Conservation (phyloP, 1,140 invertebrate genomes). For the Acyrthosiphon pisum region DNA sequence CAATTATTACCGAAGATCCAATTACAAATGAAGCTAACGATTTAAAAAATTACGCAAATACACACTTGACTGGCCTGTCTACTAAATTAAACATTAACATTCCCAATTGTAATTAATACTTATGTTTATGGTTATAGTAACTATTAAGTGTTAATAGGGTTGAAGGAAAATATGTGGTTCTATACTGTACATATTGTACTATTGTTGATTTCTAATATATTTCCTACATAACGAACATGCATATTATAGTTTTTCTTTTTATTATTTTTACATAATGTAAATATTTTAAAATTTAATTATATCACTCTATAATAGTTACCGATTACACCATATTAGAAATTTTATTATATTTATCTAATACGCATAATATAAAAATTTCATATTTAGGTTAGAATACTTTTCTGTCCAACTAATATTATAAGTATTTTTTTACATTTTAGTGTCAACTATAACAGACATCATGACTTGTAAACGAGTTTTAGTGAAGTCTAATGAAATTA, state of each 20-base stretch:
- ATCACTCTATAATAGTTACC: not conserved
- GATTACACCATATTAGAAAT: not conserved
- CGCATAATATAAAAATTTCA: not conserved
- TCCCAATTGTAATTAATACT: not conserved
- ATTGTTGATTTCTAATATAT: not conserved
- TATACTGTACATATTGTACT: too few relatives aligned
- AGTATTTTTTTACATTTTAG: constrained; percentile 59
- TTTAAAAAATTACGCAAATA: constrained; percentile 58
- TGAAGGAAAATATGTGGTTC: too few relatives aligned
- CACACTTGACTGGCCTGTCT: not conserved
- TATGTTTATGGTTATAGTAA: not conserved
- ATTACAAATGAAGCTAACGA: constrained; percentile 62
- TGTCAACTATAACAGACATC: constrained; percentile 63
- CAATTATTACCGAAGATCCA: constrained; percentile 65
- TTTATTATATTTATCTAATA: not conserved
- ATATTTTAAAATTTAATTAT: not conserved
- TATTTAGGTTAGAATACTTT: not conserved
- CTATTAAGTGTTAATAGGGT: too few relatives aligned
- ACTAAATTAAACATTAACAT: constrained; percentile 3
- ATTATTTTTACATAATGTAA: not conserved
- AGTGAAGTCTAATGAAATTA: constrained; percentile 60
- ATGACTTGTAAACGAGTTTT: constrained; percentile 66
- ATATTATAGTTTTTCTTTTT: not conserved
- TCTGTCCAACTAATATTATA: not conserved
- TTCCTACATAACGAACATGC: not conserved